Evolutionary conservation across 2,888 invertebrate genomes (phyloP), one percentile per base, ranked within the genome.

Genomic region (Ophion ventricosus): DNA sequence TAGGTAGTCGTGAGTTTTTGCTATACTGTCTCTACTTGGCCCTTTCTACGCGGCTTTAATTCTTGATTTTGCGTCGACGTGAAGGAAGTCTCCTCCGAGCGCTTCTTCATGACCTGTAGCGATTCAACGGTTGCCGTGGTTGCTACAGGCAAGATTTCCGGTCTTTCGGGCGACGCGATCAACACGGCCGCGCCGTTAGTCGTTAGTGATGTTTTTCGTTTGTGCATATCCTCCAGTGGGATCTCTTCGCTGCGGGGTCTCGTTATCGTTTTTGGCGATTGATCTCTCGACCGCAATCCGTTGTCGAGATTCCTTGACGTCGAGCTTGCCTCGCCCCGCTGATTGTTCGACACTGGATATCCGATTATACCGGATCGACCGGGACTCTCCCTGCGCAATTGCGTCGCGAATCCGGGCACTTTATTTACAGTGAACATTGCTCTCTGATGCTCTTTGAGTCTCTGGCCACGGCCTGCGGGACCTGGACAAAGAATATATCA

Each of bases 201-300:
- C 0, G 92, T 91, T 35, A 92, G 82, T 2, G 92, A 91, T 11
- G 90, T 89, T 85, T 92, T 93, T 7, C 92, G 89, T 35, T 91
- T 87, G 7, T 95, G 95, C 90, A 97, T 97, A 86, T 97, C 96
- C 90, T 97, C 97, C 61, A 97, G 92, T 0, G 97, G 97, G 66
- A 97, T 97, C 89, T 97, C 97, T 90, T 97, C 96, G 29, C 96
- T 97, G 81, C 96, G 94, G 0, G 97, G 96, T 57, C 97, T 94
- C 0, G 97, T 96, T 94, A 97, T 96, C 93, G 95, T 94, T 84
- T 95, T 94, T 0, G 96, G 96, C n/a, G 97, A 97, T 20, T 95
- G 95, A 26, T 97, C 97, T 7, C 97, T 94, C 0, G 97, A 97
- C 1, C 95, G 94, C 57, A 94, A 93, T 1, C 94, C 91, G 29